Conservation (phyloP, 2,888 invertebrate genomes). For the Allophyes oxyacanthae region DNA sequence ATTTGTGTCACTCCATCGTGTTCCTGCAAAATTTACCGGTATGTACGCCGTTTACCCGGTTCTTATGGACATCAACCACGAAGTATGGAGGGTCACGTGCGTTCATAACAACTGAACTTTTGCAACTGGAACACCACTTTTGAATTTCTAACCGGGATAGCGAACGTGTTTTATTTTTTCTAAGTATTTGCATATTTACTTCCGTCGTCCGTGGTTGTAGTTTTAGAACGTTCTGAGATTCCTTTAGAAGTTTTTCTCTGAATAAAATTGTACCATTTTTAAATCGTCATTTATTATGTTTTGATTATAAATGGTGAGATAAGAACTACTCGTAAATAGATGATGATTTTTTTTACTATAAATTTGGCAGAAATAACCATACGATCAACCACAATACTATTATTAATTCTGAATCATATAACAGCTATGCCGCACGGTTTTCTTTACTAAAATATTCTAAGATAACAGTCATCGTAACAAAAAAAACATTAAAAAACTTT, state of each 20-base stretch:
- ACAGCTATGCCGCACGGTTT: constrained; percentile 12
- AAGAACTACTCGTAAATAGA: too few relatives aligned
- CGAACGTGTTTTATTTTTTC: constrained; percentile 23
- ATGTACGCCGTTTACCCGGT: constrained; percentile 40
- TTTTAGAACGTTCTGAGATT: background rate
- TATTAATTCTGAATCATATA: too few relatives aligned
- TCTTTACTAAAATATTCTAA: constrained; percentile 13
- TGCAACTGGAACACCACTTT: constrained; percentile 59
- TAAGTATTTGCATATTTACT: constrained; percentile 11
- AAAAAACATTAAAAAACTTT: constrained; percentile 35
- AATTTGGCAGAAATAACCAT: too few relatives aligned
- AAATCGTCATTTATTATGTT: too few relatives aligned
- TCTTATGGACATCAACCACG: constrained; percentile 53
- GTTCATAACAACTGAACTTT: constrained; percentile 76
- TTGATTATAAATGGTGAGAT: too few relatives aligned
- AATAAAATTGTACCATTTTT: too few relatives aligned
- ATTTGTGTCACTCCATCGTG: constrained; percentile 13
- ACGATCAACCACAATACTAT: too few relatives aligned
- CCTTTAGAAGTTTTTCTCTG: too few relatives aligned
- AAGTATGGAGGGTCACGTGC: constrained; percentile 70
- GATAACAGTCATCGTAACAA: constrained; percentile 24
- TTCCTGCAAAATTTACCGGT: constrained; percentile 40
- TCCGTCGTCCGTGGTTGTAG: constrained; percentile 1
- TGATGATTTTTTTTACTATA: too few relatives aligned
- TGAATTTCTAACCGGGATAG: constrained; percentile 55